Evolutionary conservation across 2,797 vertebrate species (phyloP).

Genomic region (Erithacus rubecula): DNA sequence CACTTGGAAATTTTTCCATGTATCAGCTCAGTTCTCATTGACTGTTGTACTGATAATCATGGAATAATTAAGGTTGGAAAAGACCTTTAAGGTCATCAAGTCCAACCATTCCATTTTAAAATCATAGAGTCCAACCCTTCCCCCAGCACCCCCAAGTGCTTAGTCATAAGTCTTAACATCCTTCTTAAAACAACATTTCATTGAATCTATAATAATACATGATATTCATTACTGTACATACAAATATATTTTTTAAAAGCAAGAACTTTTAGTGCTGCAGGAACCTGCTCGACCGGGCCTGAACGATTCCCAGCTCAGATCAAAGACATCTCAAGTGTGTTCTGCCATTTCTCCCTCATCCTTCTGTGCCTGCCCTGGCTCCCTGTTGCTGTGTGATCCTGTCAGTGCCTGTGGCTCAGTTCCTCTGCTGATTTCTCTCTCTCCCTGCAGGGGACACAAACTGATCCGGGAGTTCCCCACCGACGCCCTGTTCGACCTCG

Average conservation of each 20-base stretch:
- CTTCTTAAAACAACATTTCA: not conserved
- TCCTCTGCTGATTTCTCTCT: not conserved
- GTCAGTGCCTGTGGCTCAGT: not conserved
- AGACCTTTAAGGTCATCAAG: not conserved
- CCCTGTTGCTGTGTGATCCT: not conserved
- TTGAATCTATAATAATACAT: not conserved
- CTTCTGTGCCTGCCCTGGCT: not conserved
- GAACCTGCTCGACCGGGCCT: fast-evolving
- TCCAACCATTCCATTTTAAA: not conserved
- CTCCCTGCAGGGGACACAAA: conserved; percentile 76
- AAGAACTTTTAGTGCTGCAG: not conserved
- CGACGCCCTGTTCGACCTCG: conserved; percentile 88
- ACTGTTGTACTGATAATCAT: not conserved
- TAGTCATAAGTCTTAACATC: not conserved
- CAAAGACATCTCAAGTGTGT: not conserved
- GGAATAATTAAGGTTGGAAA: not conserved
- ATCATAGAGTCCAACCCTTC: not conserved
- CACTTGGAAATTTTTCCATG: not conserved
- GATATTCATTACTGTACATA: not conserved
- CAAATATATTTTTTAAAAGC: not conserved
- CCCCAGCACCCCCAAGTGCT: not conserved
- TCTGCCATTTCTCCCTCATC: not conserved
- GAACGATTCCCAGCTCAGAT: fast-evolving
- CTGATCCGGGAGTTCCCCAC: conserved; percentile 86
- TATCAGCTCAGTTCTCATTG: not conserved